Base-by-base conservation (phyloP, 2,888 invertebrate genomes). In the Ornithoptera priamus region DNA sequence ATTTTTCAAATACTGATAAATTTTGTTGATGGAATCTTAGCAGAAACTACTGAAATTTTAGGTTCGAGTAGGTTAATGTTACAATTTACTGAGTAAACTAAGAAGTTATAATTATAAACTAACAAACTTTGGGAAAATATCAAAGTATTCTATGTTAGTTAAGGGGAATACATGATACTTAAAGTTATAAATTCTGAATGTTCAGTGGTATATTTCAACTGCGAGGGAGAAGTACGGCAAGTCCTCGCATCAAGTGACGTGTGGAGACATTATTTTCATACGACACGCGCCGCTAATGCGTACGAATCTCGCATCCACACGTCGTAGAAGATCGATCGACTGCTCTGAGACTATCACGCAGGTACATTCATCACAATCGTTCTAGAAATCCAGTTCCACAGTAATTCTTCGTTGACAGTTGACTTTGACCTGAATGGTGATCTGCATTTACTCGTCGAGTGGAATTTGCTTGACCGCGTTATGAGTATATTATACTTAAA, bases 291-390 rank as follows among this genome's bases (percentile, higher is more conserved):
- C 62, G 12, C 59, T 67, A 67, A 70, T 66, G 67, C 70, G 67
- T 70, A 53, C 66, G 67, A 70, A 67, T 70, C 61, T 65, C 67
- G 56, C 56, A 67, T 70, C 67, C 50, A 62, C 62, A 70, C 63
- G 70, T 70, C 66, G 59, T 15, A 39, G 60, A 67, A 70, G 70
- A 70, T 70, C 60, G 60, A 67, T 70, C 60, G 68, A 60, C 20
- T 58, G 63, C 58, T 53, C 46, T 50, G 50, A 69, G 57, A 62
- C 53, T 70, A 62, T 65, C 69, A 69, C 69, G 69, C 62, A 66
- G 36, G 10, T 36, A 66, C 69, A 69, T 70, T 63, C 66, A 66
- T 66, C 62, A 62, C 69, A 66, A 70, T 70, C 62, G 61, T 62
- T 62, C 62, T 58, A 62, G 53, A 66, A 30, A 69, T 58, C 69